Evolutionary conservation across 2,113 vertebrate species (phyloP).

Genomic region (Anseranas semipalmata): DNA sequence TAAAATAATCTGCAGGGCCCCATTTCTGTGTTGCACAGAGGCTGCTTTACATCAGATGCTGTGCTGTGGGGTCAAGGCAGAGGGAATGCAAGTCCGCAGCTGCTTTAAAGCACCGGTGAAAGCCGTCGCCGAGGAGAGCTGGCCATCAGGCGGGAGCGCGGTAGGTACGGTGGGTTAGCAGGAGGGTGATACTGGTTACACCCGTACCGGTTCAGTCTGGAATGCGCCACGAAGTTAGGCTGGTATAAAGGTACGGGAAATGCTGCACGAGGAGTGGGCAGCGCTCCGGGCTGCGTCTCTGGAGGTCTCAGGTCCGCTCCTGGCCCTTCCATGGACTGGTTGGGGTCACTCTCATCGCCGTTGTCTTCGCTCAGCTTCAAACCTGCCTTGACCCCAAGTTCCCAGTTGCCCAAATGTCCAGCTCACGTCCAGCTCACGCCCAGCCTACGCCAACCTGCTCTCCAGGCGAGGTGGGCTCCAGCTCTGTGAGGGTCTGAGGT

Average conservation of each 20-base stretch:
- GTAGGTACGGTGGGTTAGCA: background rate
- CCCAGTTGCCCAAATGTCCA: background rate
- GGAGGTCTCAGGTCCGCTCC: background rate
- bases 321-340: background rate
- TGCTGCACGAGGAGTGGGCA: background rate
- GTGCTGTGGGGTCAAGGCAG: background rate
- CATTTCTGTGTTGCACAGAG: background rate
- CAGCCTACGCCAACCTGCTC: background rate
- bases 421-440: background rate
- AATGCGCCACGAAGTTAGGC: background rate
- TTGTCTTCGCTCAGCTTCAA: background rate
- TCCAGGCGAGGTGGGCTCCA: background rate
- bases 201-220: no score
- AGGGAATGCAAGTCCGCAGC: background rate
- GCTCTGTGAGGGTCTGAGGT: background rate
- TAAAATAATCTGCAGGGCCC: background rate
- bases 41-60: background rate
- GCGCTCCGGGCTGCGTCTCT: background rate
- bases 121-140: background rate
- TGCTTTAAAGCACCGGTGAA: background rate
- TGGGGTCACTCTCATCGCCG: background rate
- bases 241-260: background rate
- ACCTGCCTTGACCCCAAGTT: background rate
- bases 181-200: background rate
- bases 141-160: no score